Evolutionary conservation across 2,113 vertebrate genomes (phyloP), one percentile per base, ranked within the genome.

Genomic region (Canis aureus): DNA sequence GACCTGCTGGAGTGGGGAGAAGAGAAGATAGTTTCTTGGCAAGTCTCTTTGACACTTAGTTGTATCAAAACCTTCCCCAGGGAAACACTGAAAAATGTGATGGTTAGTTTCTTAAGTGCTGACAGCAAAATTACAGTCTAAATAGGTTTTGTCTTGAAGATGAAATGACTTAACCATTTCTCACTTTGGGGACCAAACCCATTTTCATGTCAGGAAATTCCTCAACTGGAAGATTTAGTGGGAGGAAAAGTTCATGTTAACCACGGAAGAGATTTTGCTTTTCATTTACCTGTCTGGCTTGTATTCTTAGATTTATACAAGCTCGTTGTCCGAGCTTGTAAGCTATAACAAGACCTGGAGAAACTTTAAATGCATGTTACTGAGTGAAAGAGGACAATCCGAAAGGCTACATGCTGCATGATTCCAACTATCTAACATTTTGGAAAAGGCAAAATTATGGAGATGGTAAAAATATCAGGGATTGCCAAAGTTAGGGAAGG

Each of bases 141-240:
- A 90, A 59, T 43, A 38, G 6, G 15, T 57, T 76, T 71, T 9
- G 10, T 76, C 66, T 81, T 51, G 20, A 85, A 95, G 51, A 86
- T 15, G 15, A n/a, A 85, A 74, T 29, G 22, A 27, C 49, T 95
- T 71, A 91, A 91, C 25, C 3, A 29, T 60, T 67, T 83, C 43
- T 93, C 81, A 81, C 7, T 85, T 89, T 82, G 0, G 23, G 15
- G 43, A 38, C 43, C 32, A 84, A 89, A 71, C 0, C 1, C n/a
- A 88, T 23, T 49, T 97, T 78, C 78, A 79, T n/a, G 10, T 62
- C n/a, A 71, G 71, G 62, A 82, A 89, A 97, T 71, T 57, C 27
- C 64, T 82, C 60, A 62, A 13, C 49, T 57, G 29, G 64, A 74
- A 71, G 92, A 74, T n/a, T 67, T 38, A 62, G 29, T 80, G 32